phyloP scores from a whole-genome alignment of 2,888 invertebrate genomes.

The Encarsia formosa region DNA sequence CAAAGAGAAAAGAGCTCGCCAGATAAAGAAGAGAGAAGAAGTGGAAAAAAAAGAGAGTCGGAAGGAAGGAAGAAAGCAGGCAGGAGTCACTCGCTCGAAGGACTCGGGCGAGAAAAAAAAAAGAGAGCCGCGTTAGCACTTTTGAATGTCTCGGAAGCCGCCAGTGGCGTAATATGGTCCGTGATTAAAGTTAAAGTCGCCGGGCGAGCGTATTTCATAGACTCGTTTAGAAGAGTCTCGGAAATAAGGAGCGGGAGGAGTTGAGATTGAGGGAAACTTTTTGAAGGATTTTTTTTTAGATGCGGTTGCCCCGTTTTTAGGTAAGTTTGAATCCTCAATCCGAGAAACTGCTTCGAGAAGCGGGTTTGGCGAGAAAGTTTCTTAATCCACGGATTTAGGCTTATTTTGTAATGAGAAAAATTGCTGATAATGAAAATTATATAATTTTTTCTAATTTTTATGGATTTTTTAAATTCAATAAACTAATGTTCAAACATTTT shows the following conservation, averaged over 20 bases:
- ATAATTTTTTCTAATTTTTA: too few species aligned
- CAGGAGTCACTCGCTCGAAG: neutral
- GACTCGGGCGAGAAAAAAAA: neutral
- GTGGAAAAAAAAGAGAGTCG: neutral
- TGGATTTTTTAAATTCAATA: too few species aligned
- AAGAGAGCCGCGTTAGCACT: slow-evolving; percentile 6
- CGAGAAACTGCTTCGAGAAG: too few species aligned
- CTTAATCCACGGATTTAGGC: too few species aligned
- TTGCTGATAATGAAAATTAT: too few species aligned
- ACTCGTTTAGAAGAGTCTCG: neutral
- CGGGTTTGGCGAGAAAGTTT: too few species aligned
- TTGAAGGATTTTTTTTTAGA: slow-evolving; percentile 11
- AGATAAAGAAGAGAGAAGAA: neutral
- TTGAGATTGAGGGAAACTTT: neutral
- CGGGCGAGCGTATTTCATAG: slow-evolving; percentile 3
- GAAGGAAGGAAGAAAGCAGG: neutral
- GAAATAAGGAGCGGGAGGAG: neutral
- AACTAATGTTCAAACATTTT: too few species aligned
- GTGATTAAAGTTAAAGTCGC: slow-evolving; percentile 23
- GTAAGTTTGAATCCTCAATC: too few species aligned
- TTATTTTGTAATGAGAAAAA: too few species aligned
- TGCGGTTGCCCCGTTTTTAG: too few species aligned
- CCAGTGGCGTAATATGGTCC: slow-evolving; percentile 16
- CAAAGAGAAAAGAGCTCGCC: neutral
- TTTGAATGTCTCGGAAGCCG: slow-evolving; percentile 17